These are phyloP conservation scores for Melanostigma gelatinosum DNA, from an alignment of 2,113 vertebrate genomes.

Conservation along the genomic window DNA sequence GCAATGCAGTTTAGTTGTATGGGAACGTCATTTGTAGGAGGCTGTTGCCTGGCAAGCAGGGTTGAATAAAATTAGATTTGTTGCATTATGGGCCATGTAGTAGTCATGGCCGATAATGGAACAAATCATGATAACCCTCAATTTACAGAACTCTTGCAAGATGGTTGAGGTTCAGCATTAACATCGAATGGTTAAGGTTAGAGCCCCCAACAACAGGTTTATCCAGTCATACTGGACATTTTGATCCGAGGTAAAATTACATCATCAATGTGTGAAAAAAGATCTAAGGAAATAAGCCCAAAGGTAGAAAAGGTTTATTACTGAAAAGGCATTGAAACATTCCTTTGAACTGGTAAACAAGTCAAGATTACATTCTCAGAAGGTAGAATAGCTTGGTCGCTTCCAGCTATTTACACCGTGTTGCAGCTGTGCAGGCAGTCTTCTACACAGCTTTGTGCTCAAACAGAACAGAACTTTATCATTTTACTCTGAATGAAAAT, in stretches of 20 bases:
- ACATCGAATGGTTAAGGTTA: background rate
- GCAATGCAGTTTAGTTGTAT: no score
- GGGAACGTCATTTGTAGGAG: no score
- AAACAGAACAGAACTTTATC: conserved; percentile 43
- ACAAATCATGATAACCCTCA: no score
- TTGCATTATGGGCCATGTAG: background rate
- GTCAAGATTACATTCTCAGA: conserved; percentile 68
- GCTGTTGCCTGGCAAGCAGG: background rate
- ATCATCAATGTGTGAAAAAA: background rate
- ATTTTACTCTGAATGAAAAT: conserved; percentile 23
- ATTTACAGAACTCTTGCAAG: no score
- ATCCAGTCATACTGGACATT: background rate
- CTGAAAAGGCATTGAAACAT: conserved; percentile 70
- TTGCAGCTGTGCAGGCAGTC: conserved; percentile 35
- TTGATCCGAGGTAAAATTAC: background rate
- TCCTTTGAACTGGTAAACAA: conserved; percentile 69
- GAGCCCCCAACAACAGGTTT: background rate
- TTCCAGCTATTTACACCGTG: conserved; percentile 38
- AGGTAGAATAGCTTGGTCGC: conserved; percentile 30
- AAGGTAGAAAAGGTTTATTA: conserved; percentile 81
- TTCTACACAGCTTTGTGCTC: conserved; percentile 64
- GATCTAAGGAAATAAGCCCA: background rate
- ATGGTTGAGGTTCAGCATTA: no score
- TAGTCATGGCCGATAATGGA: no score
- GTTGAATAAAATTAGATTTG: background rate